Conservation (phyloP, 2,113 vertebrate genomes). For the Aleadryas rufinucha region DNA sequence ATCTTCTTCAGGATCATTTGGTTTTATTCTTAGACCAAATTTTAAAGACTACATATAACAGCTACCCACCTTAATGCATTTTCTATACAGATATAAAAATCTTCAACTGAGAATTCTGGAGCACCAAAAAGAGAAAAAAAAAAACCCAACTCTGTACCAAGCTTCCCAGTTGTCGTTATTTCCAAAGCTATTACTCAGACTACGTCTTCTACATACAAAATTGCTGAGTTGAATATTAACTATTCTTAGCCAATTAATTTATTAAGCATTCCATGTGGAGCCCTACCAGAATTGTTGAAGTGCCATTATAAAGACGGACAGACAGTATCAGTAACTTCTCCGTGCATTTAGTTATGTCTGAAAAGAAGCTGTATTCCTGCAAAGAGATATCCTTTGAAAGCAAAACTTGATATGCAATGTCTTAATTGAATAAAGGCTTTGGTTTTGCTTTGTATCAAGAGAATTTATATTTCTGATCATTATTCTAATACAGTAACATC, state of each 20-base stretch:
- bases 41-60: not conserved
- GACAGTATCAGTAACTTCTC: not conserved
- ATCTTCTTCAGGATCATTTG: slow-evolving; percentile 49
- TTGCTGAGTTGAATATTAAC: not conserved
- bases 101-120: not conserved
- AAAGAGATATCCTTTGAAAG: not conserved
- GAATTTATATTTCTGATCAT: not conserved
- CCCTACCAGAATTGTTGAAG: not conserved
- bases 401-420: not conserved
- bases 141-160: not conserved
- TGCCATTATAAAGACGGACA: not conserved
- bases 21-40: not conserved
- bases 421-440: not conserved
- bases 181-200: not conserved
- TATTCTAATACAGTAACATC: not conserved
- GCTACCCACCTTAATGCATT: not conserved
- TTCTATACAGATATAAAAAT: not conserved
- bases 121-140: not conserved
- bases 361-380: not conserved
- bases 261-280: not conserved
- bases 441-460: not conserved
- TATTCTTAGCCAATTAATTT: not conserved
- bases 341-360: not conserved
- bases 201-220: not conserved
- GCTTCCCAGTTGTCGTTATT: not conserved